Evolutionary conservation across 2,113 vertebrate genomes (phyloP), one percentile per base, ranked within the genome.

Genomic region (Tinamus guttatus): DNA sequence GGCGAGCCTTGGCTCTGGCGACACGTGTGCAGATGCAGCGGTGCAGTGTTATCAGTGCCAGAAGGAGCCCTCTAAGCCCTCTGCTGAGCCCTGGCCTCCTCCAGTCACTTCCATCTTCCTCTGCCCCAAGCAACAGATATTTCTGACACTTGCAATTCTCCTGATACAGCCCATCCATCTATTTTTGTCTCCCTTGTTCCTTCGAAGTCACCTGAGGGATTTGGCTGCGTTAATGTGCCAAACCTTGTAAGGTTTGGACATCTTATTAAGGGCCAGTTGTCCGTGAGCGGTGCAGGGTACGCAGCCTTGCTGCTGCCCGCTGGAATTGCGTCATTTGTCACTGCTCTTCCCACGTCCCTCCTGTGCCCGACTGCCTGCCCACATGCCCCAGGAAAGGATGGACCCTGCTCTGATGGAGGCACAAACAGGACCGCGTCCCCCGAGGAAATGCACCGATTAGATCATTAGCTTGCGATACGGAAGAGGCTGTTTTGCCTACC

Each of bases 81-180:
- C 43, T 14, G 52, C 94, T 96, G 95, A 97, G 89, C 94, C 93
- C 88, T 94, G 93, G 88, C 92, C 94, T 95, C 83, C 81, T 68
- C 90, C 81, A 90, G 49, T 93, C 86, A 60, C 90, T 93, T 96
- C 92, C 86, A 91, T 93, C 94, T 96, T 91, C 90, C 86, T 67
- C 88, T 92, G 81, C 95, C 83, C 81, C 65, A 63, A 92, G 94
- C 95, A 93, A 87, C 88, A 90, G 95, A 95, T 90, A 97, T 80
- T 94, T 95, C 79, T 95, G 92, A 94, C 95, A 89, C 92, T 92
- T 67, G 83, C 74, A 89, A 94, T 96, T 93, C 95, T 93, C 92
- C 93, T 58, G 93, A 93, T 89, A 67, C 83, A 87, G 75, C 24
- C 92, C 88, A 92, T 96, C 95, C 79, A 96, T 96, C 92, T 84